Evolutionary conservation across 2,113 vertebrate species (phyloP).

Genomic region (Pelvicachromis taeniatus): DNA sequence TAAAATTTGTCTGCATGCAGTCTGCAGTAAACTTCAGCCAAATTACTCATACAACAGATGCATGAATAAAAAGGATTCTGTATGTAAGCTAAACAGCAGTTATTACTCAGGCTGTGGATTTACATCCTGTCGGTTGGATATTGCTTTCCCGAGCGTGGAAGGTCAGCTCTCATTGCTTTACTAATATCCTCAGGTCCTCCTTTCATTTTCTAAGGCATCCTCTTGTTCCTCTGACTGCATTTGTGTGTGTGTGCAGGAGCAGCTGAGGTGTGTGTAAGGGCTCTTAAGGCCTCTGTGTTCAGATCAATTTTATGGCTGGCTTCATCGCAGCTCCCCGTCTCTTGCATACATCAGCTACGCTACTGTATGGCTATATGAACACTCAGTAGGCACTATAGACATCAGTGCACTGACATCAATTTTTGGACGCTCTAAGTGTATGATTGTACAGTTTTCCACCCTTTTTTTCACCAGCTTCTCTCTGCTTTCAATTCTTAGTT

Average conservation of each 20-base stretch:
- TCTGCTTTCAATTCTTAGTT: background rate
- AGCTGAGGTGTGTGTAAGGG: background rate
- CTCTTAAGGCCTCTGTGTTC: conserved; percentile 33
- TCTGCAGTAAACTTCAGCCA: background rate
- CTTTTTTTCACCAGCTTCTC: background rate
- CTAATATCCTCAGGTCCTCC: conserved; percentile 54
- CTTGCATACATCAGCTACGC: conserved; percentile 4
- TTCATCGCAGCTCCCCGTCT: conserved; percentile 12
- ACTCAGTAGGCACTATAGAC: background rate
- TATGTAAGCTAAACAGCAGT: conserved; percentile 29
- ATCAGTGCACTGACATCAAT: background rate
- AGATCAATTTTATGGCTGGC: conserved; percentile 65
- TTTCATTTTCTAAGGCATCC: conserved; percentile 43
- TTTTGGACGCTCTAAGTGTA: background rate
- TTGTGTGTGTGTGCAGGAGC: background rate
- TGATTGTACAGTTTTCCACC: background rate
- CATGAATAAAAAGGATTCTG: conserved; percentile 36
- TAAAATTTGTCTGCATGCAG: conserved; percentile 3
- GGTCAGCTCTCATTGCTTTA: conserved; percentile 61
- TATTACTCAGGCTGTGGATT: conserved; percentile 47
- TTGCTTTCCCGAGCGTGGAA: conserved; percentile 35
- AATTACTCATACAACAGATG: conserved; percentile 32
- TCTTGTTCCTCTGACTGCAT: background rate
- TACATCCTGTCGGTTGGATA: conserved; percentile 43
- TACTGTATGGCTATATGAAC: background rate